These are phyloP conservation scores for Hypanus sabinus DNA, from an alignment of 2,113 vertebrate species.

Conservation along the genomic window DNA sequence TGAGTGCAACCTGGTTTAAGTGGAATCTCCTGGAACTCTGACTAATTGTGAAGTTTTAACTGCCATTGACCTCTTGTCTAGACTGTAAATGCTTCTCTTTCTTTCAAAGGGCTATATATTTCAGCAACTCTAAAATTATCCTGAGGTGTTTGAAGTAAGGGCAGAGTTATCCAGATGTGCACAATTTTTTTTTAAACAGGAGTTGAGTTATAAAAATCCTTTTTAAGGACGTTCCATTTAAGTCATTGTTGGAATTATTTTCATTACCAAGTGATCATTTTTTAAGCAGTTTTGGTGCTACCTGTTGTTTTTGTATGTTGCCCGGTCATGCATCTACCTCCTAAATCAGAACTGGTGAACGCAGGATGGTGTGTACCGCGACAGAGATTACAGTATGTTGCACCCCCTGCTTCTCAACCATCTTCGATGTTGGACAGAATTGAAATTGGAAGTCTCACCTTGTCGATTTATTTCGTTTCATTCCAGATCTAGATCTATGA, in stretches of 20 bases:
- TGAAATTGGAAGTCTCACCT: not conserved
- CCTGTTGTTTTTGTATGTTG: not conserved
- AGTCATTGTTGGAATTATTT: not conserved
- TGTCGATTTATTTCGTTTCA: not conserved
- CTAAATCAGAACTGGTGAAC: not conserved
- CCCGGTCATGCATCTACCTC: not conserved
- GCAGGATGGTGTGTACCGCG: not conserved
- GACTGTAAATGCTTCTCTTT: not conserved
- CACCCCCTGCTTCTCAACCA: not conserved
- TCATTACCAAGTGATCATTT: not conserved
- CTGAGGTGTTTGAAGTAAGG: not conserved
- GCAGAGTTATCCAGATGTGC: not conserved
- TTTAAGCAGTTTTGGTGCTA: not conserved
- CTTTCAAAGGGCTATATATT: not conserved
- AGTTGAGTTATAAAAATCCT: not conserved
- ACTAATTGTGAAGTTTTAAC: not conserved
- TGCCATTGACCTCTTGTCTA: not conserved
- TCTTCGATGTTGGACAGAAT: not conserved
- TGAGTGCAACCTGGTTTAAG: not conserved
- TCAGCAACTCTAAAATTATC: not conserved
- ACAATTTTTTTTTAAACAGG: not conserved
- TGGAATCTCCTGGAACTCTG: not conserved
- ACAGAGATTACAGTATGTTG: not conserved
- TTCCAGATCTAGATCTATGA: not conserved
- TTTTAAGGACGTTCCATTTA: not conserved